Conservation (phyloP, 2,113 vertebrate genomes). For the Heloderma charlesbogerti region DNA sequence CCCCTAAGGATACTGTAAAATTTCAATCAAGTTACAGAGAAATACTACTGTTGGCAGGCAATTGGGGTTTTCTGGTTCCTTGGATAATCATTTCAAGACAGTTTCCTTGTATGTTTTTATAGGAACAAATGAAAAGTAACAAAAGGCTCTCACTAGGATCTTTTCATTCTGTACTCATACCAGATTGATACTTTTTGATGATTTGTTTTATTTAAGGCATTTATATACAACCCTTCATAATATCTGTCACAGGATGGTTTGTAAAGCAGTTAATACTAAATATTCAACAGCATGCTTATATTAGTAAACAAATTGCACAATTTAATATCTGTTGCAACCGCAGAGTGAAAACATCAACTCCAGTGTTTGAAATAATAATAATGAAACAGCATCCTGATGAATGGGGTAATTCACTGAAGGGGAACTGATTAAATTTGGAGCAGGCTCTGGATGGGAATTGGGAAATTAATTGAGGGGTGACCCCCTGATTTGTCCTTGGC, state of each 20-base stretch:
- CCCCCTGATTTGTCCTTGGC: too few relatives aligned
- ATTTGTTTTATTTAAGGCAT: neutral
- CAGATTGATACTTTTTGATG: neutral
- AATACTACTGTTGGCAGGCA: neutral
- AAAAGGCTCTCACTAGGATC: neutral
- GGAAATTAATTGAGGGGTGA: neutral
- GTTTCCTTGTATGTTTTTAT: neutral
- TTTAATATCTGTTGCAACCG: neutral
- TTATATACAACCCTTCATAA: neutral
- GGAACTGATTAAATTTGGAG: neutral
- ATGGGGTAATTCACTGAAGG: neutral
- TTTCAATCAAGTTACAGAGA: conserved; percentile 40
- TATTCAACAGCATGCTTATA: neutral
- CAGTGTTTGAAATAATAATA: neutral
- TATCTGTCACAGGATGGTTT: neutral
- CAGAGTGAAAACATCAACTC: neutral
- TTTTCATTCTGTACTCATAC: neutral
- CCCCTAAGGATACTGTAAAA: neutral
- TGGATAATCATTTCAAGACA: conserved; percentile 17
- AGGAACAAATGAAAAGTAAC: conserved; percentile 2
- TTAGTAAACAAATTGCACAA: neutral
- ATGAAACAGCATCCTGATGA: neutral
- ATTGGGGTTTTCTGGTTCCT: conserved; percentile 16
- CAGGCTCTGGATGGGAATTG: neutral
- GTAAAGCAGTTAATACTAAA: neutral